Base-by-base conservation (phyloP, 2,888 invertebrate genomes). In the Pandemis heparana region DNA sequence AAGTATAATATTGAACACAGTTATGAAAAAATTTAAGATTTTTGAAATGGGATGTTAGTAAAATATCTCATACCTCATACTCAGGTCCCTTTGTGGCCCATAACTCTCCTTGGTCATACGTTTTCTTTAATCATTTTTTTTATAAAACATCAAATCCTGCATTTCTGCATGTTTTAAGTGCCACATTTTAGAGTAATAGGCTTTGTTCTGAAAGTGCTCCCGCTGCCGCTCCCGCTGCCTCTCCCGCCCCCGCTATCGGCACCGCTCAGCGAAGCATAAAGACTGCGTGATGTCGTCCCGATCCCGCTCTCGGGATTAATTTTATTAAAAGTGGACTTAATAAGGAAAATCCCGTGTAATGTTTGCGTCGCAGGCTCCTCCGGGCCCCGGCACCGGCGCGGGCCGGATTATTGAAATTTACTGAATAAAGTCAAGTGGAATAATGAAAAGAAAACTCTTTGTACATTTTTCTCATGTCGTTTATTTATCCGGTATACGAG, bases 401-500 rank as follows among this genome's bases (percentile, higher is more conserved):
- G 10, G 14, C 12, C 48, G 64, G 60, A 70, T 74, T 70, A 74
- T 65, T 61, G 70, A 74, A 74, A 65, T 64, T 69, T 43, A 69
- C 61, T 18, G 59, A 73, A 74, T 60, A 74, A 74, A 70, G 60
- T 74, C 69, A 74, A 70, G 64, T 65, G 61, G 74, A 64, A 69
- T 64, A 51, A 68, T 60, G 70, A 59, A 88, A 87, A 83, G 81
- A 87, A 89, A 88, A 82, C 77, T 76, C 71, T 43, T 69, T n/a
- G 56, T 10, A 70, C 76, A 70, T 76, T 80, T 82, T 80, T 86
- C 87, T 88, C 81, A 84, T 84, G 85, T 88, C 79, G 82, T 92
- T 92, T 92, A 92, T 91, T 90, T 86, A 87, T 90, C 85, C 87
- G 87, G 89, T 92, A 92, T 88, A 92, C 88, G 87, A 91, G 83